Evolutionary conservation across 2,113 vertebrate genomes (phyloP), one percentile per base, ranked within the genome.

Genomic region (Perca flavescens): DNA sequence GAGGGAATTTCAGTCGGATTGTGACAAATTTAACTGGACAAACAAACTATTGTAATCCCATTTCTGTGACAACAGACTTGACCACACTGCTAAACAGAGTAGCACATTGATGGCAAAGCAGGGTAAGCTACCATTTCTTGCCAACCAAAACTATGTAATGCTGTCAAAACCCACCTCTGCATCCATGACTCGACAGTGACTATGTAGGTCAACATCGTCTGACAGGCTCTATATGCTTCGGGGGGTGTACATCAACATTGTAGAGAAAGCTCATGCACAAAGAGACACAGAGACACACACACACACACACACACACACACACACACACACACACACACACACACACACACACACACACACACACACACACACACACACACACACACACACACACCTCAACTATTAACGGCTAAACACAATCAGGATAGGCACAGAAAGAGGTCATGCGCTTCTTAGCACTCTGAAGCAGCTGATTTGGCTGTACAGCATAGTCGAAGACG

Each of bases 191-290:
- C 16, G 65, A 87, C 71, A 74, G 68, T 43, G 69, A 87, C 82
- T 81, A 89, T 86, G 81, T 88, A 84, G 88, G 78, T 90, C 88
- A 87, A 57, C 74, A 70, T 40, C 10, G 28, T 71, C 74, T 68
- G 79, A 85, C 86, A 88, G 79, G 40, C 82, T 74, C 74, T 84
- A 74, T 86, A 77, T 74, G 89, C 77, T 89, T 43, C 6, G 16
- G 68, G 66, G 66, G 56, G 61, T 61, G 76, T 73, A 68, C 74
- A 61, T 72, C 68, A 66, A 73, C 36, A 74, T 73, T 82, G 47
- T 75, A 61, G 57, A 76, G 34, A 46, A 53, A 71, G 50, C 40
- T 73, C 54, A 52, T 54, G 25, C 69, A 63, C 49, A 75, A 12
- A 57, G 17, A 77, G 22, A 66, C 12, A 66, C 12, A 57, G 17